Evolutionary conservation across 2,113 vertebrate genomes (phyloP).

Genomic region (Mesoclemmys tuberculata): DNA sequence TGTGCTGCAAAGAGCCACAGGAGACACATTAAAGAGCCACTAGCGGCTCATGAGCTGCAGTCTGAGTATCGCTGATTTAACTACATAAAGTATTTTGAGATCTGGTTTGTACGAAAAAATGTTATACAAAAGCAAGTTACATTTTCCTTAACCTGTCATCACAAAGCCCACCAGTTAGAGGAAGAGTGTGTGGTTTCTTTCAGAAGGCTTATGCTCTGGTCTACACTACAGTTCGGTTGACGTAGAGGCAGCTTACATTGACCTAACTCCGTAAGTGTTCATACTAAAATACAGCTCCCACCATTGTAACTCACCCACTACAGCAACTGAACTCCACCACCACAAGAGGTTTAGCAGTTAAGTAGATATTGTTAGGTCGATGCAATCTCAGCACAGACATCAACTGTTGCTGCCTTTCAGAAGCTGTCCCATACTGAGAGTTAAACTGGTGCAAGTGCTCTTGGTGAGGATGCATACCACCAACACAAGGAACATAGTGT

Average conservation of each 20-base stretch:
- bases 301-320: background rate
- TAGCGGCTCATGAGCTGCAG: background rate
- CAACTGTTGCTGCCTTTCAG: background rate
- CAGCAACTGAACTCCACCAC: too few relatives aligned
- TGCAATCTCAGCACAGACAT: background rate
- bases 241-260: too few relatives aligned
- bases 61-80: background rate
- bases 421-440: too few relatives aligned
- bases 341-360: background rate
- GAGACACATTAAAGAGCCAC: background rate
- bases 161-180: background rate
- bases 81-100: background rate
- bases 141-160: background rate
- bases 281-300: background rate
- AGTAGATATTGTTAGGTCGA: background rate
- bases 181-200: background rate
- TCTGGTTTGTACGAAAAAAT: rapidly evolving
- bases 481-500: too few relatives aligned
- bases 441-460: too few relatives aligned
- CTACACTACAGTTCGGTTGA: background rate
- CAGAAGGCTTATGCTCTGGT: background rate
- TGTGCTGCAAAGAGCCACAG: background rate
- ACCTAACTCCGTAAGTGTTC: background rate
- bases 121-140: background rate
- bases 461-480: too few relatives aligned